Conservation (phyloP, 2,113 vertebrate genomes). For the Ancistrus triradiatus region DNA sequence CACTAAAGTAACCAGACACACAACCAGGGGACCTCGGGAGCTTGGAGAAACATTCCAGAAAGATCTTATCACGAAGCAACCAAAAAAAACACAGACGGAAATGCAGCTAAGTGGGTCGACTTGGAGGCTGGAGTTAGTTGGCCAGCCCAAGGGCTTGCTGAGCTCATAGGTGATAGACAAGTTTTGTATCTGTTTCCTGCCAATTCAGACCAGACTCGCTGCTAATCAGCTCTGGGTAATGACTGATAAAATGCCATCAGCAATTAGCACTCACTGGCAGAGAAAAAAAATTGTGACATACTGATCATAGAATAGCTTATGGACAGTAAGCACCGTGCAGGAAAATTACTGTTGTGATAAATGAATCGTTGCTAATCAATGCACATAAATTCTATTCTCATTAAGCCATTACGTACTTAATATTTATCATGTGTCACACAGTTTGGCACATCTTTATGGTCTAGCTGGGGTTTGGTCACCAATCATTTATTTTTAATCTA, state of each 20-base stretch:
- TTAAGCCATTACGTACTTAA: no score
- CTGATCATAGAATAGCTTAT: background rate
- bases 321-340: background rate
- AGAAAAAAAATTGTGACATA: conserved; percentile 4
- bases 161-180: conserved; percentile 68
- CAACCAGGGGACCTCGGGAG: conserved; percentile 41
- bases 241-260: conserved; percentile 64
- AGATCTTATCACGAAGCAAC: conserved; percentile 49
- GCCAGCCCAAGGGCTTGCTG: conserved; percentile 53
- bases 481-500: no score
- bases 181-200: conserved; percentile 70
- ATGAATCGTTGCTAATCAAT: conserved; percentile 15
- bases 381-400: background rate
- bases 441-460: no score
- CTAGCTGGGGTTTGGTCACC: no score
- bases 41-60: conserved; percentile 34
- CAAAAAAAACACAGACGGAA: conserved; percentile 53
- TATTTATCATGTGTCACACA: no score
- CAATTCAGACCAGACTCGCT: conserved; percentile 62
- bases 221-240: conserved; percentile 51
- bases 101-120: conserved; percentile 24
- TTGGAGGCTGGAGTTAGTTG: conserved; percentile 42
- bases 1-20: conserved; percentile 47
- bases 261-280: conserved; percentile 39
- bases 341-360: no score